Base-by-base conservation (phyloP, 2,797 vertebrate genomes). In the Podarcis siculus region DNA sequence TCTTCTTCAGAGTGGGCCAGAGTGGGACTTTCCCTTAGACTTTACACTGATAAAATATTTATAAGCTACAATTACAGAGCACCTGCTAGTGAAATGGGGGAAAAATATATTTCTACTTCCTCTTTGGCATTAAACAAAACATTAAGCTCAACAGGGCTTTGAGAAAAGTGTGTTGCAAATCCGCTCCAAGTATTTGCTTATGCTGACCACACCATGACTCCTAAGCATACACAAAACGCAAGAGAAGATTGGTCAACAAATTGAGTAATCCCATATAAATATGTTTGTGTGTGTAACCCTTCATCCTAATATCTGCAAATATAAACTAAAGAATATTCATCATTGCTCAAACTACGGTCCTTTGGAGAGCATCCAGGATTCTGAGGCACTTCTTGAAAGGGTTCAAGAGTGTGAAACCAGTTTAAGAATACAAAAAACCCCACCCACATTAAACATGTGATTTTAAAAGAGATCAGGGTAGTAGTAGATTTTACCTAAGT, bases 71-170 rank as follows among this genome's bases (percentile, higher is more conserved):
- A 13, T 39, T 66, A 17, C n/a, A 73, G 73, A 82, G 13, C 32
- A 71, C 89, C 88, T 94, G 86, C 89, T 90, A 93, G 21, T 71
- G 55, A 89, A 89, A 90, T 80, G 79, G 71, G 91, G 89, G 90
- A 86, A 37, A 0, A 85, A 88, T 92, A 88, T 93, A 71, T 42
- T 86, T 87, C 71, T 88, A 87, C 90, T 95, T 95, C 94, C 94
- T 94, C 78, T 94, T 92, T 72, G 84, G 58, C 89, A 90, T 94
- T 89, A 91, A 82, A 90, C 89, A 95, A 90, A 95, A 90, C 61
- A 64, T 19, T 83, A 55, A 72, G 82, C 75, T 83, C 89, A 93
- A 49, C 39, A 19, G 2, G 37, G 84, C 91, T 95, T 90, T 93
- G 93, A 95, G 88, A 86, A 89, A 93, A 89, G 49, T 27, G 15